phyloP scores from a whole-genome alignment of 2,797 vertebrate genomes.

The Spinibarbus caldwelli region DNA sequence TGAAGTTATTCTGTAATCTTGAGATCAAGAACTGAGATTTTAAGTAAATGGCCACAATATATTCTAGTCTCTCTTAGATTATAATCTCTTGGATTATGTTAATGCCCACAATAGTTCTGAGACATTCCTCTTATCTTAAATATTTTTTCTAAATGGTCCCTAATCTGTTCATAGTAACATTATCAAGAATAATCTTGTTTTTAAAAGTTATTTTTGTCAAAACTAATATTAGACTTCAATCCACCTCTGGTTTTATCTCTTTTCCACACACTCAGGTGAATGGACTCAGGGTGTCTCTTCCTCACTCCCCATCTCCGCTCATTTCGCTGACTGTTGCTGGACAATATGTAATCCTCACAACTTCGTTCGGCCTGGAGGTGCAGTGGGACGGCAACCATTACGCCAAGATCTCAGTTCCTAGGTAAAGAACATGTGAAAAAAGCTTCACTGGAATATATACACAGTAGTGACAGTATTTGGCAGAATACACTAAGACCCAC shows the following conservation, averaged over 20 bases:
- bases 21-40: neutral
- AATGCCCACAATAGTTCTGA: no score
- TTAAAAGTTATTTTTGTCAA: neutral
- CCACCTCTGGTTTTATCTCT: neutral
- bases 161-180: neutral
- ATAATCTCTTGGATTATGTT: neutral
- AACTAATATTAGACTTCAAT: neutral
- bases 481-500: neutral
- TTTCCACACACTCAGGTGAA: slow-evolving; percentile 71
- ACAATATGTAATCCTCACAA: slow-evolving; percentile 79
- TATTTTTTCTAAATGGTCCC: no score
- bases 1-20: neutral
- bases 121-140: no score
- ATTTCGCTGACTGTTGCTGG: slow-evolving; percentile 75
- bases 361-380: slow-evolving; percentile 77
- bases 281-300: slow-evolving; percentile 72
- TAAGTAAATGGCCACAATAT: neutral
- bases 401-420: slow-evolving; percentile 78
- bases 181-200: neutral
- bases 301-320: slow-evolving; percentile 73
- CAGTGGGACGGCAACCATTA: slow-evolving; percentile 85
- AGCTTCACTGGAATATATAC: neutral
- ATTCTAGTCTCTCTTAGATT: neutral
- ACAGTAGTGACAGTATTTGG: neutral
- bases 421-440: slow-evolving; percentile 66